phyloP scores from a whole-genome alignment of 2,888 invertebrate genomes.

The Rhagonycha lutea region DNA sequence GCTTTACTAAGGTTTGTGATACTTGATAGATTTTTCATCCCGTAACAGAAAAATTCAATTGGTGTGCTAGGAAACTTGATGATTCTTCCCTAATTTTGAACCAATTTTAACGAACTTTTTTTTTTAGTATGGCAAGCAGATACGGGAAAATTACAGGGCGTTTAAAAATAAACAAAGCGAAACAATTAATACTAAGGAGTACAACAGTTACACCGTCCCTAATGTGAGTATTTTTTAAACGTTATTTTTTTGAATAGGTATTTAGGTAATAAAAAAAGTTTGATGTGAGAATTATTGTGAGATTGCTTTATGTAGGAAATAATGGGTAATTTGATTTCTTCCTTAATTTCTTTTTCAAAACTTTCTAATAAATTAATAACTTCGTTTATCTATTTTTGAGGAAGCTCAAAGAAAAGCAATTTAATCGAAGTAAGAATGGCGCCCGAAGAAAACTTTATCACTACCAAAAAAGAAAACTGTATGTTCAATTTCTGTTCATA shows the following conservation, averaged over 20 bases:
- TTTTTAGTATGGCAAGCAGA: constrained; percentile 65
- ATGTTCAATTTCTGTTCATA: too few relatives aligned
- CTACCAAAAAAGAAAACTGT: too few relatives aligned
- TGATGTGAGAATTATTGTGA: not conserved
- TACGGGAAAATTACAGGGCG: constrained; percentile 64
- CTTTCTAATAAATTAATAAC: not conserved
- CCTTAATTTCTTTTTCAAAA: not conserved
- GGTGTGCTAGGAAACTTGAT: too few relatives aligned
- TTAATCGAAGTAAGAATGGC: not conserved
- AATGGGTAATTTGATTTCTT: not conserved
- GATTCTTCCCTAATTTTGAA: too few relatives aligned
- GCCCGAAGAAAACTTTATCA: too few relatives aligned
- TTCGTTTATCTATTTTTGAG: not conserved
- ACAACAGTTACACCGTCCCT: constrained; percentile 58
- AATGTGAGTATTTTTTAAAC: constrained; percentile 54
- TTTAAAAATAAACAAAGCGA: constrained; percentile 61
- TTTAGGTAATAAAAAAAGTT: not conserved
- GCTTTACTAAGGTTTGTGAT: not conserved
- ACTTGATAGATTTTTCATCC: not conserved
- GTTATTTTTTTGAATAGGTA: not conserved
- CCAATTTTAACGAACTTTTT: constrained; percentile 25
- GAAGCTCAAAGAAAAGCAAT: not conserved
- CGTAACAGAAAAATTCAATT: not conserved
- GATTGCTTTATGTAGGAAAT: not conserved
- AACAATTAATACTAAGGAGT: constrained; percentile 56